phyloP scores from a whole-genome alignment of 2,797 vertebrate genomes.

The Cossypha polioptera region DNA sequence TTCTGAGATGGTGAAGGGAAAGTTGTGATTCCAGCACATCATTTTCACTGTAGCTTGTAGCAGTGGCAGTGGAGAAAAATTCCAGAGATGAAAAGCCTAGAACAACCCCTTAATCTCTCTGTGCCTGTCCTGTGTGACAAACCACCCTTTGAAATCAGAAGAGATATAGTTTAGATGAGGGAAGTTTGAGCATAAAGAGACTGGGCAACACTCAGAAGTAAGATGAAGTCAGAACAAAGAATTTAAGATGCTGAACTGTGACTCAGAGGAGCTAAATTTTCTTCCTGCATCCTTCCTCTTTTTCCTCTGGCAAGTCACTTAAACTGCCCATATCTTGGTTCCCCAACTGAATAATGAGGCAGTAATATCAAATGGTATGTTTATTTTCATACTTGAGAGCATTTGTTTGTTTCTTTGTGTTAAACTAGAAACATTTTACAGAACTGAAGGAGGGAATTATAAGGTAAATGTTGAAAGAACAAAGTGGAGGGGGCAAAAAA shows the following conservation, averaged over 20 bases:
- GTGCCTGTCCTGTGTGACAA: not conserved
- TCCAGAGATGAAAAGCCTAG: conserved; percentile 8
- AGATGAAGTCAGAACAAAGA: conserved; percentile 36
- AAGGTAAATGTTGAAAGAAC: not conserved
- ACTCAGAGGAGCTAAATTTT: conserved; percentile 43
- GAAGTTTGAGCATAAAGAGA: conserved; percentile 8
- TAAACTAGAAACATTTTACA: not conserved
- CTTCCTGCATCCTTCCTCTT: not conserved
- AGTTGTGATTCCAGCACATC: conserved; percentile 1
- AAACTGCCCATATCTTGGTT: not conserved
- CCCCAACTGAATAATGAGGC: not conserved
- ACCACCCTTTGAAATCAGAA: conserved; percentile 7
- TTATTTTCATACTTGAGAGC: not conserved
- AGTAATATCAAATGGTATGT: not conserved
- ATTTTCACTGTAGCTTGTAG: not conserved
- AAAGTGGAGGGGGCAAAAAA: not conserved
- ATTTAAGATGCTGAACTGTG: conserved; percentile 21
- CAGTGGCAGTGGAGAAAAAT: not conserved
- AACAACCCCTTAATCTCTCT: not conserved
- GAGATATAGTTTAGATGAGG: not conserved
- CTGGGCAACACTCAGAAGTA: not conserved
- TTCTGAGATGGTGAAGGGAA: not conserved
- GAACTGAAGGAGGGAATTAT: not conserved
- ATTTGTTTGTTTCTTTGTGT: not conserved
- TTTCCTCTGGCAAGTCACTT: conserved; percentile 20